Conservation (phyloP, 1,140 invertebrate species). For the Trinorchestia longiramus region DNA sequence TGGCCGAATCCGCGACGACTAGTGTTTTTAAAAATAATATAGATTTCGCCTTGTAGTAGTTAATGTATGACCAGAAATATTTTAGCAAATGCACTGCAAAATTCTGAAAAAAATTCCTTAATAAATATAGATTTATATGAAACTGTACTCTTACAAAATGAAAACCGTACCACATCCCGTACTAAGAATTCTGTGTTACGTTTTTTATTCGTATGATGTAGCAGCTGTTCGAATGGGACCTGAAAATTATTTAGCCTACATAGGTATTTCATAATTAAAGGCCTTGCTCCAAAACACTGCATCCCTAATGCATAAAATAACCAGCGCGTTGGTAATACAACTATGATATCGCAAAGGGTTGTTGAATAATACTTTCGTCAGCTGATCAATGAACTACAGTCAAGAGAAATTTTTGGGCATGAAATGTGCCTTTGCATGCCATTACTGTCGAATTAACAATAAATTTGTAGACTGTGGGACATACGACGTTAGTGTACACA, state of each 20-base stretch:
- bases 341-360: background rate
- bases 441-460: no score
- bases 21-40: background rate
- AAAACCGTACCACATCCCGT: no score
- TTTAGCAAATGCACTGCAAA: background rate
- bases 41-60: slow-evolving; percentile 1
- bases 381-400: background rate
- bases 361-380: background rate
- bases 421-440: background rate
- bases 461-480: no score
- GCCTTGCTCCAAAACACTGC: background rate
- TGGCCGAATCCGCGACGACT: background rate
- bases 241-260: no score
- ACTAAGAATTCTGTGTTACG: no score
- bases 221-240: no score
- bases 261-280: background rate
- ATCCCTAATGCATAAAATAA: background rate
- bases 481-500: no score
- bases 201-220: no score
- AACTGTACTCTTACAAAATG: background rate
- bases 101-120: background rate
- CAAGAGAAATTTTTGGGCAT: background rate
- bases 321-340: background rate
- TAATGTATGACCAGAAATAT: background rate
- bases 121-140: background rate